A percentile compares a stretch with the other conserved stretches of the same genome.
phyloP scores from a whole-genome alignment of 2,113 vertebrate genomes.

The Dipodomys merriami region DNA sequence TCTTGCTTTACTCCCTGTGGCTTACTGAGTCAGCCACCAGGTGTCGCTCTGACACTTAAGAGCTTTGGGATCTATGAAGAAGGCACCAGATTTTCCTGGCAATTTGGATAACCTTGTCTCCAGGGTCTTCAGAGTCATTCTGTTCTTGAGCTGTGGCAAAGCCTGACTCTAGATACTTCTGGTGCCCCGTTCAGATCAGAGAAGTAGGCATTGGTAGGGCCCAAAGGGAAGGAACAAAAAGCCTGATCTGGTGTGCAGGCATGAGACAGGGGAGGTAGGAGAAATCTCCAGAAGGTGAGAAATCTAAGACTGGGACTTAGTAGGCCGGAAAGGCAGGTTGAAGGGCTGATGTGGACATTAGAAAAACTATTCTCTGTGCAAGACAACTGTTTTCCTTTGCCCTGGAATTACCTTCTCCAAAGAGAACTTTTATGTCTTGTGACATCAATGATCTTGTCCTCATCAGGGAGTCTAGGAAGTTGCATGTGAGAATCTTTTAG shows the following conservation, averaged over 20 bases:
- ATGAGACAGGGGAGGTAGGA: not conserved
- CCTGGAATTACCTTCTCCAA: not conserved
- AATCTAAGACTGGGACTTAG: not conserved
- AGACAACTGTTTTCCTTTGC: no score
- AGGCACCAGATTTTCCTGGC: not conserved
- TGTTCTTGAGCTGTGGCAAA: not conserved
- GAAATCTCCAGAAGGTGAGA: not conserved
- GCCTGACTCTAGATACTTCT: not conserved
- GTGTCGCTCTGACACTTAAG: slow-evolving; percentile 41
- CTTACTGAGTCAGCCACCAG: slow-evolving; percentile 43
- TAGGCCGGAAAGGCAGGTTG: not conserved
- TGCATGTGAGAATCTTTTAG: not conserved
- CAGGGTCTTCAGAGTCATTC: not conserved
- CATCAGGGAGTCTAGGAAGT: not conserved
- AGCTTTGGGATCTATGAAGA: not conserved
- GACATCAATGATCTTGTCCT: not conserved
- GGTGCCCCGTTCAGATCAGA: not conserved
- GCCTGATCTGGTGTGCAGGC: not conserved
- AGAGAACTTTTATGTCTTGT: not conserved
- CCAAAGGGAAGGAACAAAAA: slow-evolving; percentile 24
- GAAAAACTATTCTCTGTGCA: not conserved
- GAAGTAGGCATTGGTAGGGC: not conserved
- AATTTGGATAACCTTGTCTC: not conserved
- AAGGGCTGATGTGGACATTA: not conserved
- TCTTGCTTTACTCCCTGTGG: not conserved